These are phyloP conservation scores for Chionomys nivalis DNA, from an alignment of 2,113 vertebrate species.

Conservation along the genomic window DNA sequence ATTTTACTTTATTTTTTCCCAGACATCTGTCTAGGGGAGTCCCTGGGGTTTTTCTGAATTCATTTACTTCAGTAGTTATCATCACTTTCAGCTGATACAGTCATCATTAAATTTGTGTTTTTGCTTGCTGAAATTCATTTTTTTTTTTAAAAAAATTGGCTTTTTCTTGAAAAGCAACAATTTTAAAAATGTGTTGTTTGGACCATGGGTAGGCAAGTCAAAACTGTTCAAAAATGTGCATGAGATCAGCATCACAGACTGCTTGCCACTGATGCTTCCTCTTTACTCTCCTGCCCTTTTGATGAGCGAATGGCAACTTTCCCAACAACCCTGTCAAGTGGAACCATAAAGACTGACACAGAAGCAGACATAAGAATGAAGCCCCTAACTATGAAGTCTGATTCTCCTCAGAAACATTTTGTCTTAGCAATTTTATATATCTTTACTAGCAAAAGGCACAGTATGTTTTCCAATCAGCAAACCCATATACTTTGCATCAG, in stretches of 20 bases:
- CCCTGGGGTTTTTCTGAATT: neutral
- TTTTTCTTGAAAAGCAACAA: neutral
- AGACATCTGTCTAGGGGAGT: neutral
- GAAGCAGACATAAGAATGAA: neutral
- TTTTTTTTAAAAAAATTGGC: neutral
- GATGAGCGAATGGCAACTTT: neutral
- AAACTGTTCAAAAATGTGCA: neutral
- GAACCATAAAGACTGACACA: neutral
- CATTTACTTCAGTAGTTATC: constrained; percentile 6
- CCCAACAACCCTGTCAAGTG: neutral
- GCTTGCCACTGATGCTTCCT: neutral
- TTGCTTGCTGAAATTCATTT: neutral
- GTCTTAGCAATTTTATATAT: constrained; percentile 9
- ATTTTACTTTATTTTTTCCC: neutral
- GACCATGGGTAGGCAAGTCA: neutral
- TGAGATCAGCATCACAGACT: neutral
- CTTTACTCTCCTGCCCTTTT: neutral
- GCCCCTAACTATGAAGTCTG: neutral
- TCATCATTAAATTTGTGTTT: neutral
- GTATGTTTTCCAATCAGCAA: neutral
- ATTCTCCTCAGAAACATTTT: neutral
- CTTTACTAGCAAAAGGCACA: constrained; percentile 19
- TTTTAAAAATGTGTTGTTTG: neutral
- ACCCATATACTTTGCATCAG: neutral
- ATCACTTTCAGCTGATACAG: neutral